phyloP scores from a whole-genome alignment of 2,113 vertebrate species.

The Myrmecobius fasciatus region DNA sequence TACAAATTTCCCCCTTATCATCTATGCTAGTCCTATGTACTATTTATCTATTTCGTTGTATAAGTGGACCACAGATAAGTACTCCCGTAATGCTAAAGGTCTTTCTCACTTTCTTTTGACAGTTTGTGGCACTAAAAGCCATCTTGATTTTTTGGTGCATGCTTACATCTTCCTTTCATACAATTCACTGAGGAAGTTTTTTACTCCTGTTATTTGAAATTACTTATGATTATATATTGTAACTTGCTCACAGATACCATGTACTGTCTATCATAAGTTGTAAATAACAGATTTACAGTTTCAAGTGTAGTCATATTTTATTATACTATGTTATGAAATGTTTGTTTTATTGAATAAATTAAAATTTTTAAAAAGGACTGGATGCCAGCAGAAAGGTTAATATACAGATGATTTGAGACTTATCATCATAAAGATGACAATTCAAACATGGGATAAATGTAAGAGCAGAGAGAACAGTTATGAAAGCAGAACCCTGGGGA shows the following conservation, averaged over 20 bases:
- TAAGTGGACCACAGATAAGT: too few relatives aligned
- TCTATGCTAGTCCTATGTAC: too few relatives aligned
- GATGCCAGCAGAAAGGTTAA: too few relatives aligned
- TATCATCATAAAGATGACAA: not conserved
- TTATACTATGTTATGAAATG: too few relatives aligned
- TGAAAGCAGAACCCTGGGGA: not conserved
- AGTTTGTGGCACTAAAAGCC: not conserved
- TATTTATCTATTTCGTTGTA: too few relatives aligned
- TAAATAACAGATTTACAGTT: too few relatives aligned
- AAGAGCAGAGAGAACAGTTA: not conserved
- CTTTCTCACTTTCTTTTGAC: not conserved
- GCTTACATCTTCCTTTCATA: not conserved
- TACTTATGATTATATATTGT: not conserved
- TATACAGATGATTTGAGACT: not conserved
- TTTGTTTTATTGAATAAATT: too few relatives aligned
- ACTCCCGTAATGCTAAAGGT: too few relatives aligned
- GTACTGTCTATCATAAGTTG: too few relatives aligned
- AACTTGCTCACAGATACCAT: not conserved
- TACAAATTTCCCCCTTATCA: too few relatives aligned
- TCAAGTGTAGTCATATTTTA: too few relatives aligned
- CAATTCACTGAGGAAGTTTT: not conserved
- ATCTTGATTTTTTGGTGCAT: not conserved
- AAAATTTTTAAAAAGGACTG: too few relatives aligned
- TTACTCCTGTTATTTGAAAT: not conserved
- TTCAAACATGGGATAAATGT: not conserved